Percentiles rank a stretch among this genome's conserved stretches.
Evolutionary conservation across 2,888 invertebrate species (phyloP).

Genomic region (Plusia festucae): DNA sequence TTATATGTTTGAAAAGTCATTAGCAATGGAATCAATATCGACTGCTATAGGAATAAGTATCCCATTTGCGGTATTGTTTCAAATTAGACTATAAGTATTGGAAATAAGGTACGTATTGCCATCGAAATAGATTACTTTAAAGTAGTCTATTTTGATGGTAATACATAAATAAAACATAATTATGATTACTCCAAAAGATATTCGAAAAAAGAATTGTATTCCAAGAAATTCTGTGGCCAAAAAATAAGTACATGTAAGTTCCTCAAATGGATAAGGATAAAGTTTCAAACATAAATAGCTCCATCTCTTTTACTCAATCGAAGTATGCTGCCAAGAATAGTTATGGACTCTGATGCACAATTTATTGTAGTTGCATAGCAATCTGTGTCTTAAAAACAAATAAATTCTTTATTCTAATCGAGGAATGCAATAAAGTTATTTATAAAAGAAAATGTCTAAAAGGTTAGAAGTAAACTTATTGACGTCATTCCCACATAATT

Average conservation of each 20-base stretch:
- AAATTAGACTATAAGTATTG: not conserved
- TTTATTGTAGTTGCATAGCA: too few species aligned
- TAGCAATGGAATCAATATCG: not conserved
- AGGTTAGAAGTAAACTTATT: slow-evolving; percentile 12
- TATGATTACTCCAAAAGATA: not conserved
- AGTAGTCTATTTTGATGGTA: too few species aligned
- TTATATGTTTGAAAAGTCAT: not conserved
- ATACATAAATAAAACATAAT: too few species aligned
- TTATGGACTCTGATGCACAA: too few species aligned
- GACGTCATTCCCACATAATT: slow-evolving; percentile 11
- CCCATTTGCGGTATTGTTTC: slow-evolving; percentile 12
- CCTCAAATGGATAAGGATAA: too few species aligned
- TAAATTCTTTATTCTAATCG: too few species aligned
- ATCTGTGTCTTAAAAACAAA: too few species aligned
- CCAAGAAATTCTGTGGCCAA: too few species aligned
- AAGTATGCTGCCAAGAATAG: too few species aligned
- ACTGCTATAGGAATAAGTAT: not conserved
- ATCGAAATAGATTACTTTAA: not conserved
- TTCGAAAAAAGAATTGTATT: not conserved
- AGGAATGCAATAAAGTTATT: slow-evolving; percentile 1
- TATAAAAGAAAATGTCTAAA: slow-evolving; percentile 3
- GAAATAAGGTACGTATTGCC: not conserved
- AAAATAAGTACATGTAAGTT: too few species aligned
- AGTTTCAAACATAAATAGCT: too few species aligned
- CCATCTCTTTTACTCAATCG: too few species aligned